Evolutionary conservation across 2,888 invertebrate species (phyloP), one percentile per base, ranked within the genome.

Genomic region (Caenorhabditis sp.): DNA sequence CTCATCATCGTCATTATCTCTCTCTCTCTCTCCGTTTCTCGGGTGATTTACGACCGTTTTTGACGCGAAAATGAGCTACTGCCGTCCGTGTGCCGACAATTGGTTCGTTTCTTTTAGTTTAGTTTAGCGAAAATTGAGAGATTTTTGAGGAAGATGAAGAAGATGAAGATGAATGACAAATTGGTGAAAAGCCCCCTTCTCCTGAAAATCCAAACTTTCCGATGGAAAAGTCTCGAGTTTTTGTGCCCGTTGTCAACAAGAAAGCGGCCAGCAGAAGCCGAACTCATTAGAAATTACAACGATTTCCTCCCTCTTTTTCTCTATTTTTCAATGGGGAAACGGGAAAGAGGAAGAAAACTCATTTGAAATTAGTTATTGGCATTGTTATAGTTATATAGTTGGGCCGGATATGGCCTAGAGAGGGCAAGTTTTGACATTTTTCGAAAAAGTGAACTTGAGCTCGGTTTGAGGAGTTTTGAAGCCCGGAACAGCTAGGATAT

Each of bases 271-370:
- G 15, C 9, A 40, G 40, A 40, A n/a, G n/a, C n/a, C n/a, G 40
- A 47, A 47, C 47, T 47, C 47, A 47, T 47, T 47, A 47, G 47
- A 47, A 47, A 47, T 47, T 47, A 47, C 47, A 47, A 47, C 47
- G 47, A 47, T 47, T 47, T 47, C 47, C 47, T 13, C 40, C 13
- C 47, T n/a, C 47, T 18, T 9, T 47, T 9, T 47, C 18, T 47
- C 47, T n/a, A 3, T n/a, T 47, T 47, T 47, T 3, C 40, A 15
- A 6, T 13, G 13, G 40, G 40, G n/a, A n/a, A n/a, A n/a, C n/a
- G n/a, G n/a, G n/a, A n/a, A n/a, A n/a, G n/a, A n/a, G n/a, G n/a
- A 13, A 9, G 15, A 3, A 40, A 9, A 9, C 47, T 5, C 47
- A 47, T 47, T 47, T 20, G 20, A 47, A 47, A 47, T 47, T 47